Base-by-base conservation (phyloP, 1,140 invertebrate species). In the Cotesia vestalis region DNA sequence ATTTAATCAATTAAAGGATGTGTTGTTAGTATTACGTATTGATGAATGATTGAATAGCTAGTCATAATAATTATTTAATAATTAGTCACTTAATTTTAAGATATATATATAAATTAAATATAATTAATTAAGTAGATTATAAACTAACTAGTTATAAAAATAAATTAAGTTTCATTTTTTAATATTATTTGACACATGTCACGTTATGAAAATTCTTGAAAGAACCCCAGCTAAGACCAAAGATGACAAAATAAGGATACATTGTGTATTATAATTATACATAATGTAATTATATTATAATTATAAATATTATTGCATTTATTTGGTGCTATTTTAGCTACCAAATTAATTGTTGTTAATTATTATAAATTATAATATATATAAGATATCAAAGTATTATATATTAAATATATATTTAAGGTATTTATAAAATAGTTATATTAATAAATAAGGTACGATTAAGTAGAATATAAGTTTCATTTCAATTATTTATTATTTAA, bases 401-500 rank as follows among this genome's bases (percentile, higher is more conserved):
- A 38, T 27, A 27, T 27, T 27, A 27, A 27, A 27, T 27, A 27
- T 3, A 27, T 72, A 71, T 38, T 66, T 34, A 14, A 55, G 53
- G 12, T 14, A 17, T n/a, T 55, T 14, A 55, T n/a, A 17, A 55
- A 55, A 55, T n/a, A 55, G 5, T 17, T 5, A 55, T 55, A n/a
- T 12, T n/a, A 12, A 5, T 55, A 55, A 46, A 6, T 46, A 46
- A 46, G 5, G 4, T 46, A 46, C 5, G 11, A 46, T 6, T 46
- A 5, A 55, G 5, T 55, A 64, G 5, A 4, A 27, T 14, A 35
- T 71, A 71, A 75, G 71, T 71, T 72, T 76, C 17, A 67, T 52
- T 76, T 72, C 4, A 36, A 35, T 78, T 79, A 68, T 72, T 71
- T 67, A 78, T 79, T 79, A 20, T 66, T 75, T 81, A n/a, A 9